Percentiles rank a stretch among this genome's conserved stretches.
phyloP scores from a whole-genome alignment of 2,888 invertebrate genomes.

The Cinara cedri region DNA sequence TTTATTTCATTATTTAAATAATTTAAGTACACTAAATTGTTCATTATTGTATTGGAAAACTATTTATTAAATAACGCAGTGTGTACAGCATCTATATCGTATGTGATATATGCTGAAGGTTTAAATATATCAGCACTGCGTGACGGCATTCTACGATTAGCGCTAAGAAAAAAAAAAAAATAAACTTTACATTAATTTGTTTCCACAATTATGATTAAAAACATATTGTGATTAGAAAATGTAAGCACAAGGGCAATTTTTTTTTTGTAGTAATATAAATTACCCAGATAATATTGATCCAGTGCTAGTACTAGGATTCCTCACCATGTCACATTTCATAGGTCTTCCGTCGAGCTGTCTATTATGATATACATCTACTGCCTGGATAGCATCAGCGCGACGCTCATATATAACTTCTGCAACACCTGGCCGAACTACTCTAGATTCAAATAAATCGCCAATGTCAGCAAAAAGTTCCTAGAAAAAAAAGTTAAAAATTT shows the following conservation, averaged over 20 bases:
- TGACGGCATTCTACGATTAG: slow-evolving; percentile 45
- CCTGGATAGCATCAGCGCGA: slow-evolving; percentile 83
- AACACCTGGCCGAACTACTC: slow-evolving; percentile 83
- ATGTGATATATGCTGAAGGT: slow-evolving; percentile 64
- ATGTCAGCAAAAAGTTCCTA: slow-evolving; percentile 93
- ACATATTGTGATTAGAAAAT: neutral
- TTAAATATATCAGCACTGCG: slow-evolving; percentile 45
- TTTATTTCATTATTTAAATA: too few relatives aligned
- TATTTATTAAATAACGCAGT: slow-evolving; percentile 69
- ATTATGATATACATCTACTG: slow-evolving; percentile 92
- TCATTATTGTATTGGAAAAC: neutral
- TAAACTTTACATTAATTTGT: neutral
- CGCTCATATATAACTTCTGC: slow-evolving; percentile 91
- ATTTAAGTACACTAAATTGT: neutral
- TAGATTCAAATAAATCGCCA: slow-evolving; percentile 82
- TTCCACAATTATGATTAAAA: neutral
- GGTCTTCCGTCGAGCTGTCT: slow-evolving; percentile 91
- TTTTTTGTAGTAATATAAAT: neutral
- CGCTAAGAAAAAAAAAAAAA: slow-evolving; percentile 28
- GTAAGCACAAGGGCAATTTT: neutral
- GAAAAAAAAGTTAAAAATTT: slow-evolving; percentile 52
- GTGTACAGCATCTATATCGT: slow-evolving; percentile 73
- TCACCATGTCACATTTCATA: slow-evolving; percentile 87
- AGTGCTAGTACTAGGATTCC: slow-evolving; percentile 60
- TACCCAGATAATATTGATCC: slow-evolving; percentile 38